A percentile compares a stretch with the other conserved stretches of the same genome.
Evolutionary conservation across 2,888 invertebrate species (phyloP).

Genomic region (Drosophila birchii): DNA sequence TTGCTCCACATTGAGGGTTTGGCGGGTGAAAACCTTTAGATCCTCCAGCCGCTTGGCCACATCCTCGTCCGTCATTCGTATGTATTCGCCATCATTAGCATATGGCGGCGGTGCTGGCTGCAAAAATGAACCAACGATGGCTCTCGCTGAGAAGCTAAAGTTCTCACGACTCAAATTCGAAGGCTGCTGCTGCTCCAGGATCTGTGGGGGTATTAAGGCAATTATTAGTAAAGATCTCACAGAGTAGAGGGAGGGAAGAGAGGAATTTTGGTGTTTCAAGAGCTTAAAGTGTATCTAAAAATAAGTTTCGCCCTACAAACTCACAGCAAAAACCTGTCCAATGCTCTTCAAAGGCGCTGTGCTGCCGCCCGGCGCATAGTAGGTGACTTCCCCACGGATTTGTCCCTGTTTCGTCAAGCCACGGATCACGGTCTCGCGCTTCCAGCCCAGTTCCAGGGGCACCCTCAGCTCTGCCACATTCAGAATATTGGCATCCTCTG

Average conservation of each 20-base stretch:
- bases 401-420: slow-evolving; percentile 94
- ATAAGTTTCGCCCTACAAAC: slow-evolving; percentile 79
- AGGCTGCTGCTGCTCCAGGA: slow-evolving; percentile 90
- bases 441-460: slow-evolving; percentile 93
- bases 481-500: slow-evolving; percentile 85
- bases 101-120: slow-evolving; percentile 89
- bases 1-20: slow-evolving; percentile 90
- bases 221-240: background rate
- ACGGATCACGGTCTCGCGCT: slow-evolving; percentile 95
- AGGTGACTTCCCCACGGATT: slow-evolving; percentile 96
- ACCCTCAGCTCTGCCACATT: slow-evolving; percentile 87
- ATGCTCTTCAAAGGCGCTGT: slow-evolving; percentile 87
- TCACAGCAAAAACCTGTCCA: slow-evolving; percentile 88
- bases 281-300: slow-evolving; percentile 19
- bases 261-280: background rate
- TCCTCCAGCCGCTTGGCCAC: slow-evolving; percentile 91
- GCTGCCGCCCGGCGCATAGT: slow-evolving; percentile 90
- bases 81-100: slow-evolving; percentile 89
- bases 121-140: slow-evolving; percentile 95
- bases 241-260: background rate
- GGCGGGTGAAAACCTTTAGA: slow-evolving; percentile 87
- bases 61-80: slow-evolving; percentile 92
- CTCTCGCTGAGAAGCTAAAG: slow-evolving; percentile 96
- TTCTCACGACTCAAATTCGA: slow-evolving; percentile 91
- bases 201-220: slow-evolving; percentile 85